Percentiles rank a stretch among this genome's conserved stretches.
Evolutionary conservation across 2,113 vertebrate genomes (phyloP).

Genomic region (Paraplagusia blochii): DNA sequence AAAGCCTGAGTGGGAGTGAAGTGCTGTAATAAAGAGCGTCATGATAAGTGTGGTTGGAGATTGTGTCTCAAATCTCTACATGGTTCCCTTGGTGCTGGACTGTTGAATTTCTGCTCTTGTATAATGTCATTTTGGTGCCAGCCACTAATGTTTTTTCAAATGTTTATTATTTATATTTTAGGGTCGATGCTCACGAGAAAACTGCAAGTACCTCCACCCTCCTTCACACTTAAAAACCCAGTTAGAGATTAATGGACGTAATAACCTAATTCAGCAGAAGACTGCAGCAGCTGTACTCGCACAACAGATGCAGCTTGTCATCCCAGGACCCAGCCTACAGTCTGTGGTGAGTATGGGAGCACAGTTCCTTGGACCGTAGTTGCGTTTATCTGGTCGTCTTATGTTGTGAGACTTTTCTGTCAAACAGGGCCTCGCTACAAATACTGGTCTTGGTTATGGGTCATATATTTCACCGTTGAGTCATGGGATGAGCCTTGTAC

Average conservation of each 20-base stretch:
- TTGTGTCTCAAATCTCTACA: background rate
- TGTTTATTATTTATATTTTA: slow-evolving; percentile 50
- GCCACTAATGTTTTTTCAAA: background rate
- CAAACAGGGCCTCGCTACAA: slow-evolving; percentile 86
- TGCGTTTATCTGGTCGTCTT: slow-evolving; percentile 1
- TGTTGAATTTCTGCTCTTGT: no score
- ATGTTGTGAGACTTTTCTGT: slow-evolving; percentile 75
- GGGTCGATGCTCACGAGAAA: slow-evolving; percentile 95
- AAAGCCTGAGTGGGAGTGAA: slow-evolving; percentile 10
- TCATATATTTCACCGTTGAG: slow-evolving; percentile 88
- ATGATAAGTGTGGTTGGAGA: background rate
- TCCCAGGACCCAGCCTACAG: slow-evolving; percentile 87
- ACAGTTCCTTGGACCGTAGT: background rate
- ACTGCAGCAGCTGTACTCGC: slow-evolving; percentile 92
- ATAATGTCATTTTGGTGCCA: no score
- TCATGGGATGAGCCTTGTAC: slow-evolving; percentile 89
- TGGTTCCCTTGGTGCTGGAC: background rate
- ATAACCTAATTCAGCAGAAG: slow-evolving; percentile 97
- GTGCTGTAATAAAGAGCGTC: background rate
- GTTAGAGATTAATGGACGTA: slow-evolving; percentile 95
- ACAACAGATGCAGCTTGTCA: slow-evolving; percentile 97
- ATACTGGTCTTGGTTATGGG: slow-evolving; percentile 87
- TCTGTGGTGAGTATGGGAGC: slow-evolving; percentile 80
- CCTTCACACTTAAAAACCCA: slow-evolving; percentile 96
- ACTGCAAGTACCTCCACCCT: slow-evolving; percentile 97